Evolutionary conservation across 2,888 invertebrate genomes (phyloP), one percentile per base, ranked within the genome.

Genomic region (Hirtodrosophila cameraria): DNA sequence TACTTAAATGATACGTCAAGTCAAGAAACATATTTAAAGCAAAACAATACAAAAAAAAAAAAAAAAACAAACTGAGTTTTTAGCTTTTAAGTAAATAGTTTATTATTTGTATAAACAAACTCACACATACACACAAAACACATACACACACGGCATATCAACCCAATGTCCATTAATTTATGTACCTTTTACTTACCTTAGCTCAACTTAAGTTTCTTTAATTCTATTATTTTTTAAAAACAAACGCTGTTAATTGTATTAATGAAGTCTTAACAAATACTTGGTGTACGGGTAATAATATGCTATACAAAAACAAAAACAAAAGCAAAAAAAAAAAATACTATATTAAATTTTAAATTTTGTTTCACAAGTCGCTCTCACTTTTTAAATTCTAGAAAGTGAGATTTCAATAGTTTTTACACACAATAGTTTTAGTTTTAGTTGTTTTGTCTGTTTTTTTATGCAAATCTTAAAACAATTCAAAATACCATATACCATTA

Each of bases 91-190:
- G 33, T 59, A 63, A 52, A 41, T 43, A 63, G 38, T 45, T 30
- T 54, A 54, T 68, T 11, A 55, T 69, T 52, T 67, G 42, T 49
- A 42, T 28, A 45, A 41, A 63, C 7, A 35, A 54, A 57, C 12
- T 53, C 28, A 60, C 31, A 46, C 23, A 31, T 1, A 38, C 16
- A 58, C 33, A 67, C 41, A 55, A 25, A 52, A 41, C 11, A 54
- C 35, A 53, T 15, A 53, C 52, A 53, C 33, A 54, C 64, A 76
- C 77, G 81, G 84, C 78, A 78, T 78, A 83, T 83, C 84, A 80
- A 80, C 54, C 81, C 77, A 65, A 80, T 80, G 81, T 80, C 81
- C 80, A 69, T 73, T 74, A 45, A 77, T 78, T 78, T 83, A 83
- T 78, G 81, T 83, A 83, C 74, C 81, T 83, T 52, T 59, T 43